Base-by-base conservation (phyloP, 1,140 invertebrate species). In the Augochlora pura region DNA sequence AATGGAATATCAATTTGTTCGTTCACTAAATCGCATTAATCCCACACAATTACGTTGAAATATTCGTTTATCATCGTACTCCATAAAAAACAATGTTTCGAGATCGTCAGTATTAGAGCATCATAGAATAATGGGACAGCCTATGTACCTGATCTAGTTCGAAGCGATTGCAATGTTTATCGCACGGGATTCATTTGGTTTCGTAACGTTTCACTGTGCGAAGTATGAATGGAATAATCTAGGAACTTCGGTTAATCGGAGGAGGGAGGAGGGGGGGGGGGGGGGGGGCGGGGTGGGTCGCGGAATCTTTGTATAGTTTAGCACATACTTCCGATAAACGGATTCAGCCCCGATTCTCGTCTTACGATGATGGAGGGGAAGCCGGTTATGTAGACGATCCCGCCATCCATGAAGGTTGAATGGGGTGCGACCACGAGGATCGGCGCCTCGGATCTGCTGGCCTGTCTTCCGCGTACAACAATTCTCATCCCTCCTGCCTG, bases 351-450 rank as follows among this genome's bases (percentile, higher is more conserved):
- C 90, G 96, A 96, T 90, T 97, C 97, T 83, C 95, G 94, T 85
- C 96, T 94, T 81, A 96, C 96, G 91, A 98, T 96, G 87, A 96
- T 96, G 25, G 96, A 96, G 16, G 96, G 96, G 90, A 97, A 96
- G 86, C 94, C 95, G 21, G 95, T 96, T 81, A 96, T 95, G 91
- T 97, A 97, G 84, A 96, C 95, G 82, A 97, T 96, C 86, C 97
- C 95, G 80, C 96, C 96, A 93, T 98, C 97, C 81, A 97, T 94
- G 93, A 97, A 98, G 3, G 97, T 97, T 49, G 96, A 97, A 92
- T 98, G 97, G 8, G 97, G 97, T 6, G 97, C 97, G 49, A 96
- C 94, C n/a, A 97, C 96, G 65, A 98, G 93, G 83, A 98, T 96
- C 6, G 97, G 96, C 5, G 97, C 97, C 90, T 97, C 96, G 49